Conservation (phyloP, 2,888 invertebrate genomes). For the Drosophila demipolita region DNA sequence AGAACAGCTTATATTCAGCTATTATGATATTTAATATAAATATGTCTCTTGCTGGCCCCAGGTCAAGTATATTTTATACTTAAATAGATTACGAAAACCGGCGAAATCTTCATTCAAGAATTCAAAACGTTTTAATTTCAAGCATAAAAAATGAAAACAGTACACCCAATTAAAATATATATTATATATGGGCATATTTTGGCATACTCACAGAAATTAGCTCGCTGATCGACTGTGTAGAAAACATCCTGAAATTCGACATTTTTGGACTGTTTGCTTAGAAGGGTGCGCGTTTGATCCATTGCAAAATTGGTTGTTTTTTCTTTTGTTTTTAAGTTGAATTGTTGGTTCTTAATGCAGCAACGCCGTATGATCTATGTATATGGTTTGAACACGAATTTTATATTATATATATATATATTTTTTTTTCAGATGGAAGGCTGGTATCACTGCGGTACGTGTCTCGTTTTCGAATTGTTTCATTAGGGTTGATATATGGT, state of each 20-base stretch:
- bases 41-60: neutral
- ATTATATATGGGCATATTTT: conserved; percentile 10
- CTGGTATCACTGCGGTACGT: conserved; percentile 48
- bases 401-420: neutral
- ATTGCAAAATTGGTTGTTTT: conserved; percentile 22
- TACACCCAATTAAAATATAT: neutral
- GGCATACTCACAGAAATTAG: conserved; percentile 81
- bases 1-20: neutral
- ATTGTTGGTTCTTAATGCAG: conserved; percentile 39
- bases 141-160: neutral
- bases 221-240: conserved; percentile 82
- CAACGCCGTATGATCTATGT: conserved; percentile 12
- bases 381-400: conserved; percentile 11
- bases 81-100: neutral
- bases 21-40: neutral
- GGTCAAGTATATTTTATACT: neutral
- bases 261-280: conserved; percentile 79
- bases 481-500: conserved; percentile 47
- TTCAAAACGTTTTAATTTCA: neutral
- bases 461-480: conserved; percentile 65
- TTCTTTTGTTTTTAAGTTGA: neutral
- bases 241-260: conserved; percentile 85
- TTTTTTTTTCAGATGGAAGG: neutral
- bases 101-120: neutral
- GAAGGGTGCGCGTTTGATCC: conserved; percentile 63